Percentiles rank a stretch among this genome's conserved stretches.
Conservation (phyloP, 2,797 vertebrate genomes). For the Hemitrygon akajei region DNA sequence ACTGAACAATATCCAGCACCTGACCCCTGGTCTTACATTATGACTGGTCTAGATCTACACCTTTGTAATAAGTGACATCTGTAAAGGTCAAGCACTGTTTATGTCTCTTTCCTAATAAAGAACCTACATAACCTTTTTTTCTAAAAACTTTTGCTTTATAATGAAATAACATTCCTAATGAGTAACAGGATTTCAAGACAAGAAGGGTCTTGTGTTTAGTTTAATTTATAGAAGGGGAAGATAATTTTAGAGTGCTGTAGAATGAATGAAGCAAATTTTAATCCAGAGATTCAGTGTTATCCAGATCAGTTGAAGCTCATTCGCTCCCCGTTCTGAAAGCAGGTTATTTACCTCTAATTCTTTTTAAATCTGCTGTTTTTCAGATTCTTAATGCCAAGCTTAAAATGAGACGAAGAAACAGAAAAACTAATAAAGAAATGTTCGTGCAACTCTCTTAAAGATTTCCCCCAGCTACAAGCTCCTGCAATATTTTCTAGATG, state of each 20-base stretch:
- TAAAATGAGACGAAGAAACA: neutral
- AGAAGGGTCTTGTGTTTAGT: neutral
- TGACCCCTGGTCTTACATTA: neutral
- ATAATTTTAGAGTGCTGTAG: neutral
- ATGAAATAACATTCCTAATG: neutral
- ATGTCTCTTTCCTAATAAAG: slow-evolving; percentile 2
- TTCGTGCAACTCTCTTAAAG: neutral
- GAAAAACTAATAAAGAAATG: too few relatives aligned
- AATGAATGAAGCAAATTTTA: neutral
- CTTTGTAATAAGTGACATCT: neutral
- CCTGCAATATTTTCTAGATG: neutral
- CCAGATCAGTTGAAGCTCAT: neutral
- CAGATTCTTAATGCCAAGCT: neutral
- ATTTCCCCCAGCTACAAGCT: too few relatives aligned
- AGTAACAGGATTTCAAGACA: neutral
- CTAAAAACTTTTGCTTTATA: neutral
- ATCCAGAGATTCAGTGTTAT: neutral
- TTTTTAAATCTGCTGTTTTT: neutral
- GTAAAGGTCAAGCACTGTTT: neutral
- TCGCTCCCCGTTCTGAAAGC: neutral
- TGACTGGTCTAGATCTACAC: neutral
- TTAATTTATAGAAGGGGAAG: neutral
- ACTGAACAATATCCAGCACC: neutral
- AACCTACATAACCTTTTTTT: neutral
- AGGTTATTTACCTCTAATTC: neutral